Evolutionary conservation across 2,888 invertebrate species (phyloP), one percentile per base, ranked within the genome.

Genomic region (Crioceris asparagi): DNA sequence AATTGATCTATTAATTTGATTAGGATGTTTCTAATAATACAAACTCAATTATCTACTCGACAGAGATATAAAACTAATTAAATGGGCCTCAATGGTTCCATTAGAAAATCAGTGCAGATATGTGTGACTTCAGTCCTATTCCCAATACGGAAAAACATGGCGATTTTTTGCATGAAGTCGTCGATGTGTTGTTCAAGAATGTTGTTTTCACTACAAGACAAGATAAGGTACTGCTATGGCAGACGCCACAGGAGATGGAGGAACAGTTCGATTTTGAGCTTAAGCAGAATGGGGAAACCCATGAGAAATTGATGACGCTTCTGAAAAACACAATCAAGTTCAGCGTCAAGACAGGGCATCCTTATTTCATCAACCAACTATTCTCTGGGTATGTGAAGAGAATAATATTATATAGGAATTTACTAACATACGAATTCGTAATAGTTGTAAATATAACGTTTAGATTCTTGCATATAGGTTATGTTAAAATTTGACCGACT

Each of bases 261-360:
- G 50, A 64, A 36, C 55, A 64, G 18, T 61, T 70, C 37, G 61
- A 65, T 45, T 61, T 69, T 44, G 50, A 56, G 17, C 46, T 69
- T 7, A 48, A 50, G 3, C 64, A 67, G 29, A 52, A 52, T 29
- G 65, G 65, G 26, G 56, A 59, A 36, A 48, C 47, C 14, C 66
- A 71, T 21, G 63, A 68, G 2, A 55, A 61, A 29, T 51, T 74
- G 11, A 43, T 74, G 36, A 51, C 57, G 12, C 45, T 65, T 2
- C 59, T 71, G 39, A 59, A 62, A 38, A 62, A 68, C 40, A 64
- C 71, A 17, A 65, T 72, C 23, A 64, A 67, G 37, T 72, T 67
- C 56, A 73, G 72, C 50, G 72, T 73, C 6, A 73, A 72, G 55
- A 72, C 71, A 8, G 72, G 70, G 8, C 71, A 72, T 59, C 72